Conservation (phyloP, 37 sponge, comb jelly and placozoan species). For the Chondrosia reniformis region DNA sequence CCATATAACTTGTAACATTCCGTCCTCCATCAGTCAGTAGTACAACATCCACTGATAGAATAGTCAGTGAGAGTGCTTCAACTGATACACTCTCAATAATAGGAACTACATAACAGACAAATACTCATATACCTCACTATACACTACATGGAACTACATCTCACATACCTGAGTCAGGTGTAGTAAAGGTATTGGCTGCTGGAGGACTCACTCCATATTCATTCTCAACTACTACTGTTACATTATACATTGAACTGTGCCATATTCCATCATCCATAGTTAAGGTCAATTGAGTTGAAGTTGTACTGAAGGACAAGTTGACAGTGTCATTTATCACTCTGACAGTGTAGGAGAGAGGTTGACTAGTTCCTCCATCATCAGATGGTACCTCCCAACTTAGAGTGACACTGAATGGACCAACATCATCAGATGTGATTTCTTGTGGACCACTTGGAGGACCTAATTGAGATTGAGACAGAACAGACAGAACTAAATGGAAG, state of each 20-base stretch:
- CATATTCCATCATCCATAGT: no score
- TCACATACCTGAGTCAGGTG: conserved; percentile 3
- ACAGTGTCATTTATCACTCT: conserved; percentile 6
- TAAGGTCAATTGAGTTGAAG: neutral
- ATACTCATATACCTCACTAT: neutral
- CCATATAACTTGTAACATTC: no score
- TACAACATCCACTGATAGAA: neutral
- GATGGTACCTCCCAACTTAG: neutral
- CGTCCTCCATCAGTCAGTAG: no score
- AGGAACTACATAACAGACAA: neutral
- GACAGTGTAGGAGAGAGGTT: neutral
- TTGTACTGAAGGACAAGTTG: neutral
- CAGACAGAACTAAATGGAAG: no score
- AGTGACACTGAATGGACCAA: neutral
- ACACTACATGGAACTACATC: neutral
- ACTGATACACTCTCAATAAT: conserved; percentile 10
- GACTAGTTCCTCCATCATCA: neutral
- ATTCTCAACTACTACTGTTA: neutral
- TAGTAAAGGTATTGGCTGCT: neutral
- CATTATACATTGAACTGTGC: neutral
- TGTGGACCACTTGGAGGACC: no score
- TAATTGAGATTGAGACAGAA: no score
- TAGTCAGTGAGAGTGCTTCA: neutral
- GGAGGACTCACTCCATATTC: neutral
- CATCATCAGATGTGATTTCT: no score